These are phyloP conservation scores for Mus caroli DNA, from an alignment of 2,797 vertebrate species.

Conservation along the genomic window DNA sequence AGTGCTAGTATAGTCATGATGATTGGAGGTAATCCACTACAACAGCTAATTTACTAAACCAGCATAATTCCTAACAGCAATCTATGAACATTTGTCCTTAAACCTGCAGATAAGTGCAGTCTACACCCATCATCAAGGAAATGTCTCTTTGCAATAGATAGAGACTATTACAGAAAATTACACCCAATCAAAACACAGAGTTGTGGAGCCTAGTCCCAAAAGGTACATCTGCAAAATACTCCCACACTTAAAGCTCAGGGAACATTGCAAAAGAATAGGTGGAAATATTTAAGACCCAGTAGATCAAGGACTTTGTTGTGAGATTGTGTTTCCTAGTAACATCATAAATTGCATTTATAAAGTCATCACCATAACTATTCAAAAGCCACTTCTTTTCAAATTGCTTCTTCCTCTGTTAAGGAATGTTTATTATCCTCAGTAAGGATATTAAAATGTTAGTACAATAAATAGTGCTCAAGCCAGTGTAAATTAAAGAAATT, in stretches of 20 bases:
- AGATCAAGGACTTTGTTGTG: not conserved
- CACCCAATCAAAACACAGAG: not conserved
- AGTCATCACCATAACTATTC: not conserved
- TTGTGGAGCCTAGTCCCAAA: not conserved
- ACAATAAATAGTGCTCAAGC: slow-evolving; percentile 40
- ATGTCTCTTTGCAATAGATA: not conserved
- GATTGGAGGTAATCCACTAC: not conserved
- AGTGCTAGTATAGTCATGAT: not conserved
- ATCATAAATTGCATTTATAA: not conserved
- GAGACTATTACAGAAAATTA: not conserved
- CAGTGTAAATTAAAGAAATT: slow-evolving; percentile 54
- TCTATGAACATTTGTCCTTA: not conserved
- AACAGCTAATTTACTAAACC: not conserved
- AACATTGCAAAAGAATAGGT: not conserved
- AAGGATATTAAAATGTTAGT: slow-evolving; percentile 18
- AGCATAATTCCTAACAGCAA: not conserved
- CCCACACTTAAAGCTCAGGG: not conserved
- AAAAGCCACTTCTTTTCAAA: not conserved
- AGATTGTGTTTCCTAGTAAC: not conserved
- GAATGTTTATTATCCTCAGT: slow-evolving; percentile 3
- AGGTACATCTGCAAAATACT: not conserved
- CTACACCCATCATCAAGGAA: not conserved
- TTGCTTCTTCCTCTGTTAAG: slow-evolving; percentile 42
- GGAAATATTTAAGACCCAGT: not conserved
- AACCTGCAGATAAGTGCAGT: not conserved